Conservation (phyloP, 1,140 invertebrate genomes). For the Bombus impatiens region DNA sequence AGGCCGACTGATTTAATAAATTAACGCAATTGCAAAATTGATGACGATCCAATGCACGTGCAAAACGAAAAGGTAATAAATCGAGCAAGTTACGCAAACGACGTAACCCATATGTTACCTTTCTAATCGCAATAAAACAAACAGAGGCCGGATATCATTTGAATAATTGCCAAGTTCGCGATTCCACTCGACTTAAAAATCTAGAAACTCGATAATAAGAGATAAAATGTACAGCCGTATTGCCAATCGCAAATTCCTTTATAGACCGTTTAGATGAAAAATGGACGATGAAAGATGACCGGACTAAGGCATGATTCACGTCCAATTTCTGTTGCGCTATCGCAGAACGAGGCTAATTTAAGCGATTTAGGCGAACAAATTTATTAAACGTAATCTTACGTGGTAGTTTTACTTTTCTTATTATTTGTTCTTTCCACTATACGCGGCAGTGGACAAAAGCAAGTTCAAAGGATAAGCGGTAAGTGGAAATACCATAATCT, state of each 20-base stretch:
- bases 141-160: slow-evolving; percentile 17
- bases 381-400: no score
- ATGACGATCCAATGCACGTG: background rate
- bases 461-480: no score
- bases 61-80: background rate
- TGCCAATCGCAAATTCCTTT: background rate
- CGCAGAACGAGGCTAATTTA: no score
- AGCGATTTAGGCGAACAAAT: no score
- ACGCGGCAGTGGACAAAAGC: no score
- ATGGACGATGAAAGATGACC: background rate
- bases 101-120: background rate
- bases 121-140: slow-evolving; percentile 14
- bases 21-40: no score
- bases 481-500: no score
- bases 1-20: no score
- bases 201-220: background rate
- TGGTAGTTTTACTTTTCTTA: no score
- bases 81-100: background rate
- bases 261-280: background rate
- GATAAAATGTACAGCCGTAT: background rate
- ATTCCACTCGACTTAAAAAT: background rate
- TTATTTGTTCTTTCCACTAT: no score
- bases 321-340: no score
- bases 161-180: slow-evolving; percentile 15
- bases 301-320: no score